These are phyloP conservation scores for Piprites chloris DNA, from an alignment of 2,113 vertebrate genomes.

Conservation along the genomic window DNA sequence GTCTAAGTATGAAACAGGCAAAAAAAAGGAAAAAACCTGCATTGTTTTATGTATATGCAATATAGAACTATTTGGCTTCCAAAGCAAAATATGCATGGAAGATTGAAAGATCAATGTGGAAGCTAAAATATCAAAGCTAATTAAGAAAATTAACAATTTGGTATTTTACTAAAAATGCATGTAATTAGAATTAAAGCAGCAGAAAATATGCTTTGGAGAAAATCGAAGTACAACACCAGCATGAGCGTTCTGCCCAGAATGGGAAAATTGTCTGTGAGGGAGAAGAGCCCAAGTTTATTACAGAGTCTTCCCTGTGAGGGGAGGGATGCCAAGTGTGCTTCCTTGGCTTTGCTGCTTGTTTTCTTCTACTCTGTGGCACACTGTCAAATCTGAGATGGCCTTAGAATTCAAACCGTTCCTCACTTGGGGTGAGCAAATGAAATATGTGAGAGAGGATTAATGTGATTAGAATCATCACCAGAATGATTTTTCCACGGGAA, in stretches of 20 bases:
- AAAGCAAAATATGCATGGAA: conserved; percentile 36
- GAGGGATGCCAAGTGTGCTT: background rate
- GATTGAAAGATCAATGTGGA: conserved; percentile 25
- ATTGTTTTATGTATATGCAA: background rate
- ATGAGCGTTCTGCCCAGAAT: background rate
- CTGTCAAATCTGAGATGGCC: background rate
- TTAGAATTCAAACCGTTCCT: background rate
- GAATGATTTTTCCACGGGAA: background rate
- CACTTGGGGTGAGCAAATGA: background rate
- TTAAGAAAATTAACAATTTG: conserved; percentile 64
- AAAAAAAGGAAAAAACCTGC: conserved; percentile 22
- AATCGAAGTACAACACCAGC: conserved; percentile 15
- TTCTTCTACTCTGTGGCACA: background rate
- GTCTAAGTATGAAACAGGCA: background rate
- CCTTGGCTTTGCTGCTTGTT: background rate
- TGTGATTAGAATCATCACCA: background rate
- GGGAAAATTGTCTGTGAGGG: conserved; percentile 22
- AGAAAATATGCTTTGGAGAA: conserved; percentile 23
- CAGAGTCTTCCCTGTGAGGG: background rate
- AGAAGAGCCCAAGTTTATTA: background rate
- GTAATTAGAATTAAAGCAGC: conserved; percentile 6
- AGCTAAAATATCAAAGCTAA: conserved; percentile 64
- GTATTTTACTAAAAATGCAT: conserved; percentile 58
- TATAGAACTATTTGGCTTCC: background rate
- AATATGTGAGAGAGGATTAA: conserved; percentile 7